Percentiles rank a stretch among this genome's conserved stretches.
These are phyloP conservation scores for Ptychoptera albimana DNA, from an alignment of 2,888 invertebrate species.

Conservation along the genomic window DNA sequence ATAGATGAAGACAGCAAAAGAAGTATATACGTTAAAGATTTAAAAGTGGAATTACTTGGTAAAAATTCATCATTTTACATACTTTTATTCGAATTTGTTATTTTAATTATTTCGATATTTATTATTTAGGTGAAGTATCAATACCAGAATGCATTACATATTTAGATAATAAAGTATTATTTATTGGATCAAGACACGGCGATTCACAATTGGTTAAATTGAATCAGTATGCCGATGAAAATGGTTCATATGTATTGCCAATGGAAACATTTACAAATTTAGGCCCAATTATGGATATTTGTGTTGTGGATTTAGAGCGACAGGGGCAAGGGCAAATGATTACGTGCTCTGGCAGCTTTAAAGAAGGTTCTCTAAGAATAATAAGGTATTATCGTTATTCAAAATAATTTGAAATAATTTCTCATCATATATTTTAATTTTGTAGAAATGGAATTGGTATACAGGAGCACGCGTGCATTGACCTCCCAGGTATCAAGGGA, in stretches of 20 bases:
- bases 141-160: constrained; percentile 97
- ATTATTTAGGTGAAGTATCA: constrained; percentile 55
- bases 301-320: constrained; percentile 88
- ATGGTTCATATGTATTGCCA: constrained; percentile 75
- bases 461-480: constrained; percentile 94
- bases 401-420: background rate
- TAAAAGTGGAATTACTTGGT: constrained; percentile 85
- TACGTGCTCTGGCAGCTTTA: constrained; percentile 93
- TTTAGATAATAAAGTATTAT: constrained; percentile 94
- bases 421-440: background rate
- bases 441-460: constrained; percentile 98
- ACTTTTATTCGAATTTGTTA: background rate
- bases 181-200: constrained; percentile 88
- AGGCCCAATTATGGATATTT: constrained; percentile 96
- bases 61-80: constrained; percentile 9
- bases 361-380: constrained; percentile 92
- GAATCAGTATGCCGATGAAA: constrained; percentile 68
- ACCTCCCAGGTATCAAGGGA: constrained; percentile 91
- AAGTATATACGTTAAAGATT: constrained; percentile 63
- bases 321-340: constrained; percentile 97
- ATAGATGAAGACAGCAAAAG: constrained; percentile 66
- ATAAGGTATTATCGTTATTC: constrained; percentile 35
- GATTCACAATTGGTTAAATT: constrained; percentile 91
- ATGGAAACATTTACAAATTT: constrained; percentile 96
- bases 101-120: constrained; percentile 3